These are phyloP conservation scores for Drosophila maculinotata DNA, from an alignment of 2,888 invertebrate species.

Conservation along the genomic window DNA sequence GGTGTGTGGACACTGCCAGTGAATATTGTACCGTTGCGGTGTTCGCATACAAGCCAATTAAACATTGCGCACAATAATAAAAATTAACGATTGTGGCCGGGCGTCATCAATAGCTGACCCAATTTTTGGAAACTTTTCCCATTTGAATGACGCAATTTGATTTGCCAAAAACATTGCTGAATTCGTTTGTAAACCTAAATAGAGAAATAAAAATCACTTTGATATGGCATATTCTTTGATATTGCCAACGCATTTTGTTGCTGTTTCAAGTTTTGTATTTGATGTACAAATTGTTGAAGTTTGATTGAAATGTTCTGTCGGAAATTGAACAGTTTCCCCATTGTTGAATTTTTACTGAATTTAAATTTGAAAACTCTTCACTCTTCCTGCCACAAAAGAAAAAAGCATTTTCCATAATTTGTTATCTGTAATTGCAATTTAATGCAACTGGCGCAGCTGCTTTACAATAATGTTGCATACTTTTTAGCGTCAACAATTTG, in stretches of 20 bases:
- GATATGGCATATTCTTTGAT: conserved; percentile 40
- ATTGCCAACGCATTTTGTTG: background rate
- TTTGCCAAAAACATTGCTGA: conserved; percentile 34
- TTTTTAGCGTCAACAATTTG: conserved; percentile 36
- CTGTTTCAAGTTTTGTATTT: conserved; percentile 23
- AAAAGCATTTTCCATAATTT: background rate
- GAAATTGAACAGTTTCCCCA: conserved; percentile 1
- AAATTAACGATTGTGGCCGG: conserved; percentile 48
- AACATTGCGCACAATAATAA: conserved; percentile 58
- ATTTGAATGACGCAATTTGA: conserved; percentile 47
- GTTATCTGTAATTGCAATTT: conserved; percentile 12
- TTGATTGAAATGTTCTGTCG: conserved; percentile 21
- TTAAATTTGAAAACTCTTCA: too few species aligned
- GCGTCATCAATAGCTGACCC: conserved; percentile 59
- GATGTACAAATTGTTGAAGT: conserved; percentile 15
- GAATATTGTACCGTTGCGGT: conserved; percentile 20
- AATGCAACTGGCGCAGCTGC: conserved; percentile 31
- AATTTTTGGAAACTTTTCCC: conserved; percentile 18
- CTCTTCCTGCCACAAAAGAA: too few species aligned
- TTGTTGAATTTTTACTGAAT: background rate
- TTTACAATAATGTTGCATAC: conserved; percentile 41
- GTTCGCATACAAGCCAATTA: conserved; percentile 41
- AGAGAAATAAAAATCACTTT: conserved; percentile 11
- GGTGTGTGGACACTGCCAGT: conserved; percentile 31
- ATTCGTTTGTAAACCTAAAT: conserved; percentile 28